phyloP scores from a whole-genome alignment of 2,888 invertebrate species.

The Epirrhoe alternata region DNA sequence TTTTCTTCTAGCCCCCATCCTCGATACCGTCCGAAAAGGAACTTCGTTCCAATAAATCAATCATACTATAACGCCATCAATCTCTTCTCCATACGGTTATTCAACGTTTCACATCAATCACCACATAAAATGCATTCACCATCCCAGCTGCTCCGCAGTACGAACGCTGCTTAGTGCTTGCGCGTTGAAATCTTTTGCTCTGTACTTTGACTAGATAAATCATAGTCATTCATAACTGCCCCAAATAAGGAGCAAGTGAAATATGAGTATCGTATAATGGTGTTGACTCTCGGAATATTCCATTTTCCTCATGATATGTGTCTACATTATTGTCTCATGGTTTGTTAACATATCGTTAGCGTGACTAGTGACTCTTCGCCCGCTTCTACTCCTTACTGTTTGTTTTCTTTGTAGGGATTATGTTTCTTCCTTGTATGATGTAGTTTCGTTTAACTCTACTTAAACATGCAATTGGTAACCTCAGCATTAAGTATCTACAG shows the following conservation, averaged over 20 bases:
- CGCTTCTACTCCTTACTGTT: constrained; percentile 16
- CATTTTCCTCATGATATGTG: constrained; percentile 36
- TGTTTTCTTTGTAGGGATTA: constrained; percentile 19
- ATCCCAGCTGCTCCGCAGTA: constrained; percentile 1
- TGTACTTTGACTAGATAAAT: constrained; percentile 25
- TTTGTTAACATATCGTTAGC: constrained; percentile 58
- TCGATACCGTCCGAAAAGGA: too few species aligned
- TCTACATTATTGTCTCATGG: constrained; percentile 42
- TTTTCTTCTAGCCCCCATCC: too few species aligned
- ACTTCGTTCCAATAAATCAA: too few species aligned
- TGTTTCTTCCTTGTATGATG: constrained; percentile 11
- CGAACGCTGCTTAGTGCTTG: constrained; percentile 10
- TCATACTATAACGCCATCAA: constrained; percentile 1
- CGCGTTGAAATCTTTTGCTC: constrained; percentile 21
- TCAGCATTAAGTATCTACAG: background rate
- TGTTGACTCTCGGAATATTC: constrained; percentile 49
- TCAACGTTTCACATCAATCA: constrained; percentile 17
- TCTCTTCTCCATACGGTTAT: constrained; percentile 11
- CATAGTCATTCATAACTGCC: constrained; percentile 30
- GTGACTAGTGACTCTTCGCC: constrained; percentile 29
- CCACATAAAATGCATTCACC: constrained; percentile 15
- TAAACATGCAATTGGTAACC: background rate
- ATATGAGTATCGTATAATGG: constrained; percentile 38
- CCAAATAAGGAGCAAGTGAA: constrained; percentile 26
- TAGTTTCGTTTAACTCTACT: background rate